Conservation (phyloP, 2,888 invertebrate genomes). For the Augochlorella aurata region DNA sequence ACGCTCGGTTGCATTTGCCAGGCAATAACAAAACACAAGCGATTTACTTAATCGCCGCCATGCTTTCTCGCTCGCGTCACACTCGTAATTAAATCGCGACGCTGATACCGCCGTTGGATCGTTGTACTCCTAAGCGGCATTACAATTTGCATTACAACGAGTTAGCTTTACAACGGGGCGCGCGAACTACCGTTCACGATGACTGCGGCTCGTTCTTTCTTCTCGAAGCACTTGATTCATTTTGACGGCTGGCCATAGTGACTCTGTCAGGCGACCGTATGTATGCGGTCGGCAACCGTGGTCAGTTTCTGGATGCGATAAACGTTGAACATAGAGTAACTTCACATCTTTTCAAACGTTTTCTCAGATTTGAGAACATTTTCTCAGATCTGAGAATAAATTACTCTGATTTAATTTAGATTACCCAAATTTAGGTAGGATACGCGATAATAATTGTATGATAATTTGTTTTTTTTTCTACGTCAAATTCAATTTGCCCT, state of each 20-base stretch:
- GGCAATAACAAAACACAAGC: constrained; percentile 28
- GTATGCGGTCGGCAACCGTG: too few species aligned
- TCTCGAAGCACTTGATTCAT: not conserved
- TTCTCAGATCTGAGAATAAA: too few species aligned
- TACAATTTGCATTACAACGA: constrained; percentile 12
- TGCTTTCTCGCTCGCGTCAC: constrained; percentile 3
- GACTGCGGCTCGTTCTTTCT: not conserved
- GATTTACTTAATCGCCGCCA: constrained; percentile 33
- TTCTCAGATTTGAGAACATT: too few species aligned
- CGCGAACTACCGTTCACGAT: not conserved
- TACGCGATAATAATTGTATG: too few species aligned
- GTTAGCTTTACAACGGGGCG: not conserved
- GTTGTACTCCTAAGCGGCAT: not conserved
- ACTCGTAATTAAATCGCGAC: constrained; percentile 26
- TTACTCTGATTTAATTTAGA: too few species aligned
- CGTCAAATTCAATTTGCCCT: too few species aligned
- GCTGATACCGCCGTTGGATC: constrained; percentile 14
- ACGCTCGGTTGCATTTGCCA: constrained; percentile 2
- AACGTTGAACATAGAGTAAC: not conserved
- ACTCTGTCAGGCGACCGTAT: too few species aligned
- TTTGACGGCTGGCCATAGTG: not conserved
- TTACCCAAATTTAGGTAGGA: too few species aligned
- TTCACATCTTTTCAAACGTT: too few species aligned
- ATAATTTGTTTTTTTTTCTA: too few species aligned
- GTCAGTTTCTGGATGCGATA: not conserved